A percentile compares a stretch with the other conserved stretches of the same genome.
Conservation (phyloP, 1,140 invertebrate genomes). For the Trachymyrmex cornetzi region DNA sequence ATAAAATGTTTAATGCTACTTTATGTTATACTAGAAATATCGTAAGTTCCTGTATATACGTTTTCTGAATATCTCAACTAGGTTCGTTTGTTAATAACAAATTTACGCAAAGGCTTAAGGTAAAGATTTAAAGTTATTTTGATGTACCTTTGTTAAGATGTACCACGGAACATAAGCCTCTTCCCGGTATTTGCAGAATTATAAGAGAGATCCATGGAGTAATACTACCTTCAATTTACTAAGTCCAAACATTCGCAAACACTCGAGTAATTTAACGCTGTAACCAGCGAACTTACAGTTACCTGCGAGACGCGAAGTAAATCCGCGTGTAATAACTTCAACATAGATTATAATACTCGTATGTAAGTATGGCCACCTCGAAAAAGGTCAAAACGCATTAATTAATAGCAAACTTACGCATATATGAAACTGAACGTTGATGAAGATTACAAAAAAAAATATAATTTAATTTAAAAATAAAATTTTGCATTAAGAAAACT, state of each 20-base stretch:
- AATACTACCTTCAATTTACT: constrained; percentile 32
- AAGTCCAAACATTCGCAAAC: constrained; percentile 53
- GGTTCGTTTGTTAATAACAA: constrained; percentile 33
- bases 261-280: constrained; percentile 54
- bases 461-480: constrained; percentile 12
- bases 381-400: constrained; percentile 32
- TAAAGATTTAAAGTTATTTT: constrained; percentile 32
- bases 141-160: constrained; percentile 42
- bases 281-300: constrained; percentile 41
- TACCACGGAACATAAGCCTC: constrained; percentile 55
- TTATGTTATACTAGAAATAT: background rate
- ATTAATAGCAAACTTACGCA: constrained; percentile 13
- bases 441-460: background rate
- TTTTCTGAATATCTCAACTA: background rate
- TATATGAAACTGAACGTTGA: background rate
- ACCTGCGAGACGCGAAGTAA: constrained; percentile 26
- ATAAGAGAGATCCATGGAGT: constrained; percentile 51
- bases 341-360: constrained; percentile 9
- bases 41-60: background rate
- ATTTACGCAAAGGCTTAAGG: constrained; percentile 34
- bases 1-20: constrained; percentile 10
- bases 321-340: constrained; percentile 20
- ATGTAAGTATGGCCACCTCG: background rate
- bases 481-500: background rate
- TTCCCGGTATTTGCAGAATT: constrained; percentile 55